Conservation (phyloP, 2,797 vertebrate species). For the Lacerta bilineata region DNA sequence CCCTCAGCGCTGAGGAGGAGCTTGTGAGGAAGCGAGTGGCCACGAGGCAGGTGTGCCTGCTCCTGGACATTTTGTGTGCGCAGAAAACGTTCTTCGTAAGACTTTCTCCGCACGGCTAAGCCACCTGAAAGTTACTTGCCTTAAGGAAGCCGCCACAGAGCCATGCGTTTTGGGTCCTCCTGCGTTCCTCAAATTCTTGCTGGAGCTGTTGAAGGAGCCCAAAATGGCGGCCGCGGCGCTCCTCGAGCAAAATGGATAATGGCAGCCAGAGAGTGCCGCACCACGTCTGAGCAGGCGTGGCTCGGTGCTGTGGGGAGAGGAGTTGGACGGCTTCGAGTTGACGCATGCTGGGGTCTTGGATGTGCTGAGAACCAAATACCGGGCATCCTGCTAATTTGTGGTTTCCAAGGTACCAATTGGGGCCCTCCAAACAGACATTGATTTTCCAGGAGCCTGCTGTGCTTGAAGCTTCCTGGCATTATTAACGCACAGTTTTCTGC, state of each 20-base stretch:
- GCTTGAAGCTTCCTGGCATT: background rate
- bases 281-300: too few relatives aligned
- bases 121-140: background rate
- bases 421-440: background rate
- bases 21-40: background rate
- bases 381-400: background rate
- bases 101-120: background rate
- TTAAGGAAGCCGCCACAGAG: background rate
- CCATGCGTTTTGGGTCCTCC: rapidly evolving
- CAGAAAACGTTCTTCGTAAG: too few relatives aligned
- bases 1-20: background rate
- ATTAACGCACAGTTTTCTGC: background rate
- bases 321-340: background rate
- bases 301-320: background rate
- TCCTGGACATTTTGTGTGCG: background rate
- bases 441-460: background rate
- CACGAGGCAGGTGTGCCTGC: background rate
- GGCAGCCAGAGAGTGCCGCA: background rate
- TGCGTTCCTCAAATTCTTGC: background rate
- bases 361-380: background rate
- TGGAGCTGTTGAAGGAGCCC: background rate
- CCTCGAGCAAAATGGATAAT: background rate
- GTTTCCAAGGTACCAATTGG: background rate
- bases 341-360: background rate
- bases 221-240: background rate